Evolutionary conservation across 2,797 vertebrate species (phyloP).

Genomic region (Eurystomus glaucurus): DNA sequence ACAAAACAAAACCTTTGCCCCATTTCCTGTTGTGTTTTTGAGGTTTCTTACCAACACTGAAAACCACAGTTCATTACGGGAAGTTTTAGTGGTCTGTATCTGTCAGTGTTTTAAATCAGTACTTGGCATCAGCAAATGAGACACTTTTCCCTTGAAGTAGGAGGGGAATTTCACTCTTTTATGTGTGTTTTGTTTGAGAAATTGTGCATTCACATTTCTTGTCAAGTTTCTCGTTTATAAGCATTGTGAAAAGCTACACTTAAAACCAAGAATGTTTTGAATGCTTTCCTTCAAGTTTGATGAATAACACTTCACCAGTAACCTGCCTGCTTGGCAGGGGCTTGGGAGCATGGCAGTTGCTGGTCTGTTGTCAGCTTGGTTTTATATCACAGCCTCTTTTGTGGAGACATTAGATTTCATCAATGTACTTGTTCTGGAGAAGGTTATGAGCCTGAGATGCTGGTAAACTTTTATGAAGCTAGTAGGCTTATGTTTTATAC

Average conservation of each 20-base stretch:
- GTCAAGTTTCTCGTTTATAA: slow-evolving; percentile 28
- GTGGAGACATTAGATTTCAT: background rate
- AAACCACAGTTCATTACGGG: slow-evolving; percentile 78
- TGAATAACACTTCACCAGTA: background rate
- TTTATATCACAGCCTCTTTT: background rate
- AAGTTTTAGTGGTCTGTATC: slow-evolving; percentile 77
- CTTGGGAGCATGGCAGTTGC: background rate
- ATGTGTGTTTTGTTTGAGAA: slow-evolving; percentile 57
- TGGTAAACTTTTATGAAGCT: background rate
- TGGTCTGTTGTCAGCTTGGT: background rate
- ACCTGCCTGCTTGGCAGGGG: background rate
- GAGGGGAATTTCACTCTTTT: slow-evolving; percentile 60
- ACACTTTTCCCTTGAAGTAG: slow-evolving; percentile 65
- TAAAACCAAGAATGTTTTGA: slow-evolving; percentile 17
- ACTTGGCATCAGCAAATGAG: slow-evolving; percentile 61
- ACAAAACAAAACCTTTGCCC: slow-evolving; percentile 62
- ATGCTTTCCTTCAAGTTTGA: background rate
- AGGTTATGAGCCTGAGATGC: background rate
- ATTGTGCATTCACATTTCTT: background rate
- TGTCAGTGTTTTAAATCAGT: slow-evolving; percentile 67
- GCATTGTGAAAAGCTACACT: background rate
- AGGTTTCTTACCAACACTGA: slow-evolving; percentile 78
- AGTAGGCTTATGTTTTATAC: background rate
- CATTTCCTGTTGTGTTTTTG: slow-evolving; percentile 79
- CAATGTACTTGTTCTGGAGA: background rate